Evolutionary conservation across 2,113 vertebrate species (phyloP).

Genomic region (Chaetorhynchus papuensis): DNA sequence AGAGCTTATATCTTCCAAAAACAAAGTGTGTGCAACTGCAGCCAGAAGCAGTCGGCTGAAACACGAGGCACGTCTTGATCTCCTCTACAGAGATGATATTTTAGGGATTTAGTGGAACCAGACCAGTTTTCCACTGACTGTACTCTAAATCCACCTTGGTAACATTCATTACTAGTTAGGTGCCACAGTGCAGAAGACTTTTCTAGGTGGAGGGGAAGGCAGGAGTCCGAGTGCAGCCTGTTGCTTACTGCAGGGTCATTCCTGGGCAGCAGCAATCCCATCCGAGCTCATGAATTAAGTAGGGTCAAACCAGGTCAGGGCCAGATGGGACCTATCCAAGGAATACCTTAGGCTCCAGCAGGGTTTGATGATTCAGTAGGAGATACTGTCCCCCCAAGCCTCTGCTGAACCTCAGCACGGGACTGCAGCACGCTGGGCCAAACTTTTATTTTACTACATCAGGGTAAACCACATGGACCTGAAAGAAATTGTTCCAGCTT

Average conservation of each 20-base stretch:
- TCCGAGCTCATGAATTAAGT: neutral
- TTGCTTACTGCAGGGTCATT: neutral
- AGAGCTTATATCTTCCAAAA: neutral
- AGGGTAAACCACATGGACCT: neutral
- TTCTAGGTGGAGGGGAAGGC: neutral
- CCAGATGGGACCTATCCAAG: neutral
- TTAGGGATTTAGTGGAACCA: neutral
- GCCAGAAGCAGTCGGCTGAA: neutral
- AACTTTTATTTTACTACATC: neutral
- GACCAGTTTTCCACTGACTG: neutral
- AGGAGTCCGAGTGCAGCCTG: neutral
- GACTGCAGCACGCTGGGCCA: neutral
- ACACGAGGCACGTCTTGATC: neutral
- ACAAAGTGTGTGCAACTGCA: neutral
- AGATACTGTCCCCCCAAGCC: neutral
- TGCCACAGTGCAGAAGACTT: neutral
- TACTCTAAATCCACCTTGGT: neutral
- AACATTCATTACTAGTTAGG: neutral
- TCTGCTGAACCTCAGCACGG: neutral
- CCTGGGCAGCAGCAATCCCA: neutral
- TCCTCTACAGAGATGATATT: neutral
- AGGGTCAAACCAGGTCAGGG: constrained; percentile 6
- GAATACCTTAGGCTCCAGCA: neutral
- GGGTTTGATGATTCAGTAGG: neutral
- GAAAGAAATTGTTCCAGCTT: neutral